Percentiles rank a stretch among this genome's conserved stretches.
phyloP scores from a whole-genome alignment of 2,888 invertebrate species.

The Cylloceria caligata region DNA sequence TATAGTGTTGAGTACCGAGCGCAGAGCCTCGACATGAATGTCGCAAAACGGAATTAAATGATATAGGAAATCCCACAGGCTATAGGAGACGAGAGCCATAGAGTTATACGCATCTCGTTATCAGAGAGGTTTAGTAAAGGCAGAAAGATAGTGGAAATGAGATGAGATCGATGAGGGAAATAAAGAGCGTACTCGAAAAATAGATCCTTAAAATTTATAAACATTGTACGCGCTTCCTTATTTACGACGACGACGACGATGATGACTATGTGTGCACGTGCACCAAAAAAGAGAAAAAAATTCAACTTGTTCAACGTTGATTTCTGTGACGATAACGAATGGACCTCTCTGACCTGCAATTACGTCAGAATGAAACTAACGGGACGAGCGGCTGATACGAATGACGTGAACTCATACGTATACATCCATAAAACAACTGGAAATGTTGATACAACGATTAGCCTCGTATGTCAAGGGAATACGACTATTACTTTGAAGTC shows the following conservation, averaged over 20 bases:
- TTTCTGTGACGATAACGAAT: not conserved
- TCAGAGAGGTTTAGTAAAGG: constrained; percentile 22
- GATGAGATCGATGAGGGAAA: constrained; percentile 33
- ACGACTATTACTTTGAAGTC: too few species aligned
- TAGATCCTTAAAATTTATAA: not conserved
- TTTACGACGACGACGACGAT: not conserved
- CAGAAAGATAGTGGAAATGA: constrained; percentile 12
- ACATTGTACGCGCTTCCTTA: constrained; percentile 7
- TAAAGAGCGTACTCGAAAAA: constrained; percentile 15
- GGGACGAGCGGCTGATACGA: too few species aligned
- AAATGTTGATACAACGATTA: not conserved
- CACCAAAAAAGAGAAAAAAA: not conserved
- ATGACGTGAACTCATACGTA: too few species aligned
- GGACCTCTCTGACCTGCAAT: not conserved
- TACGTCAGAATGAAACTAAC: not conserved
- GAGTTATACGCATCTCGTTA: constrained; percentile 48
- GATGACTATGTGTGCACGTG: too few species aligned
- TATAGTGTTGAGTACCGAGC: constrained; percentile 13
- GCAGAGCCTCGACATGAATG: constrained; percentile 43
- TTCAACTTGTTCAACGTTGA: constrained; percentile 1
- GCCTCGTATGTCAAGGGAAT: too few species aligned
- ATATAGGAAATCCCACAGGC: constrained; percentile 29
- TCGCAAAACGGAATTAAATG: constrained; percentile 62
- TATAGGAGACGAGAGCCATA: not conserved
- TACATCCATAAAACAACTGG: not conserved